A percentile compares a stretch with the other conserved stretches of the same genome.
These are phyloP conservation scores for Drosophila cardini DNA, from an alignment of 1,140 invertebrate species.

Conservation along the genomic window DNA sequence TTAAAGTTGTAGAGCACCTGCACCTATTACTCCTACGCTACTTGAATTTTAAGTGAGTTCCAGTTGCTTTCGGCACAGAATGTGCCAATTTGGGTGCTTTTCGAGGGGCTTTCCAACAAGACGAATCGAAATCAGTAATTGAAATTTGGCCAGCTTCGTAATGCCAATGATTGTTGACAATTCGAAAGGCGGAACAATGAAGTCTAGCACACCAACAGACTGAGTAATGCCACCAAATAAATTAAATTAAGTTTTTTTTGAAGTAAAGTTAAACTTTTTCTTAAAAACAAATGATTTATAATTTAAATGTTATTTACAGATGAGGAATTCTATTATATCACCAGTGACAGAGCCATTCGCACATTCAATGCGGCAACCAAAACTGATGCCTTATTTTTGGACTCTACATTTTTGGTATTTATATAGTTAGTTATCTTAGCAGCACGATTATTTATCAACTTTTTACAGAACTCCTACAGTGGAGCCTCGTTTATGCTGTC, in stretches of 20 bases:
- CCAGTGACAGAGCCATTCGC: conserved; percentile 82
- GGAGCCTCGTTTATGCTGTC: conserved; percentile 68
- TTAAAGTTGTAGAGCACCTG: not conserved
- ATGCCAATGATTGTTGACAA: not conserved
- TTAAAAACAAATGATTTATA: not conserved
- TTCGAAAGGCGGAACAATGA: not conserved
- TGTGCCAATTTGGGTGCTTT: not conserved
- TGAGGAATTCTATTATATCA: conserved; percentile 85
- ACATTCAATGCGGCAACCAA: conserved; percentile 85
- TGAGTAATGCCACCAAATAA: conserved; percentile 1
- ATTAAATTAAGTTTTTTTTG: not conserved
- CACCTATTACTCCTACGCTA: not conserved
- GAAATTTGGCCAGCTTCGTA: conserved; percentile 24
- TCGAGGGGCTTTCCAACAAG: not conserved
- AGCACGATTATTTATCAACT: not conserved
- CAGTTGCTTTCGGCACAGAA: not conserved
- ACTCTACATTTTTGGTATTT: conserved; percentile 84
- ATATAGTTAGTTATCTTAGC: not conserved
- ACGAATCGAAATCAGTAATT: conserved; percentile 3
- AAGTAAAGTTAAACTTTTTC: no score
- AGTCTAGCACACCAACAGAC: not conserved
- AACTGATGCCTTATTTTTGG: conserved; percentile 72
- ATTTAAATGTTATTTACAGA: conserved; percentile 59
- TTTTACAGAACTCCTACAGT: conserved; percentile 60
- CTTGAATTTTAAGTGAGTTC: not conserved